Evolutionary conservation across 2,113 vertebrate species (phyloP).

Genomic region (Drymodes brunneopygia): DNA sequence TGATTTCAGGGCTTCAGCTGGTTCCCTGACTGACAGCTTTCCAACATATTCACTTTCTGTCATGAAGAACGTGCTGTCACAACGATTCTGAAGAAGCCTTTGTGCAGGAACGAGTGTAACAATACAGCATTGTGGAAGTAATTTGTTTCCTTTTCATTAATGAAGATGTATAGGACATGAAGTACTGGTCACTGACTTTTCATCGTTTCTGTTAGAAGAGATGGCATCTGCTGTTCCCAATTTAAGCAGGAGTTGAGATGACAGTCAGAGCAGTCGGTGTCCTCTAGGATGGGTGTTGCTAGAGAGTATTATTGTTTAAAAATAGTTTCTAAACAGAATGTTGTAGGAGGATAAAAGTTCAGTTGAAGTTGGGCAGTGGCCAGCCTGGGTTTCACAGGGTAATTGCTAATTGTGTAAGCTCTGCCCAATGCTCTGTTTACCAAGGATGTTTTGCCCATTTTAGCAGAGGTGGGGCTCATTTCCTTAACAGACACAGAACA

Average conservation of each 20-base stretch:
- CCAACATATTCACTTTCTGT: background rate
- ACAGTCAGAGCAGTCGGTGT: background rate
- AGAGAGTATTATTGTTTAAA: slow-evolving; percentile 33
- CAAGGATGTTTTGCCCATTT: slow-evolving; percentile 68
- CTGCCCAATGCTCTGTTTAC: slow-evolving; percentile 66
- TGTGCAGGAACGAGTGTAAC: background rate
- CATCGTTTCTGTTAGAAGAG: background rate
- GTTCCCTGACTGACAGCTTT: background rate
- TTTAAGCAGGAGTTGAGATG: background rate
- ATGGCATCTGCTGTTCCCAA: background rate
- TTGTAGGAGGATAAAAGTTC: slow-evolving; percentile 49
- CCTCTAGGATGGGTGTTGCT: slow-evolving; percentile 52
- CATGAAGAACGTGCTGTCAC: background rate
- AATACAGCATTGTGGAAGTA: background rate
- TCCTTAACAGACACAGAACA: slow-evolving; percentile 67
- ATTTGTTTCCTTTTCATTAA: slow-evolving; percentile 45
- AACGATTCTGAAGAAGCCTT: background rate
- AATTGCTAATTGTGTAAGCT: slow-evolving; percentile 63
- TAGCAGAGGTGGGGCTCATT: slow-evolving; percentile 71
- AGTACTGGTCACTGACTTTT: background rate
- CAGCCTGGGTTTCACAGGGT: background rate
- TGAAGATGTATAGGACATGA: slow-evolving; percentile 25
- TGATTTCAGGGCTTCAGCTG: background rate
- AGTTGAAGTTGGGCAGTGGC: slow-evolving; percentile 12
- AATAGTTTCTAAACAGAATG: slow-evolving; percentile 57